phyloP scores from a whole-genome alignment of 2,888 invertebrate genomes.

The Pecten maximus region DNA sequence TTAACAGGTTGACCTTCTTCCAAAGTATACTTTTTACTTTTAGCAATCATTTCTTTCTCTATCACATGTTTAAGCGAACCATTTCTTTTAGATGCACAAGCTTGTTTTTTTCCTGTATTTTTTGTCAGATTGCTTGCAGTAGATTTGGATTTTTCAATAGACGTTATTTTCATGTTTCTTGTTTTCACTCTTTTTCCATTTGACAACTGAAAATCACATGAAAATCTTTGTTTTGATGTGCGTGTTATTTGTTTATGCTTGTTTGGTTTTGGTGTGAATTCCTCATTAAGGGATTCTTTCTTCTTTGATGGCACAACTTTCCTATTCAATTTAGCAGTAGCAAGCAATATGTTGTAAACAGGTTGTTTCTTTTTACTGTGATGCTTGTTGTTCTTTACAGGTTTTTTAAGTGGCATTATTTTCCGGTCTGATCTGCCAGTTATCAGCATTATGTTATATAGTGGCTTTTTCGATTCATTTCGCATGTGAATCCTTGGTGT shows the following conservation, averaged over 20 bases:
- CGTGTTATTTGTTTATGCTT: too few species aligned
- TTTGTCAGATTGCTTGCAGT: not conserved
- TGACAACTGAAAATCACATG: not conserved
- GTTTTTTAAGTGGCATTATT: not conserved
- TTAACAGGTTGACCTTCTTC: too few species aligned
- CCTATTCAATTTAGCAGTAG: conserved; percentile 1
- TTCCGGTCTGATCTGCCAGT: not conserved
- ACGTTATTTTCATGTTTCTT: not conserved
- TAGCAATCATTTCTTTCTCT: too few species aligned
- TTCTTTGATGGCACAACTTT: not conserved
- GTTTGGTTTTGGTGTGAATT: not conserved
- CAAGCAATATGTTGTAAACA: not conserved
- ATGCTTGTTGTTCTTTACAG: not conserved
- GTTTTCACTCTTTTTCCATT: not conserved
- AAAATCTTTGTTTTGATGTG: conserved; percentile 3
- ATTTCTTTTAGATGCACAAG: too few species aligned
- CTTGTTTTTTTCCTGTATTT: not conserved
- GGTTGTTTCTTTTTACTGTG: not conserved
- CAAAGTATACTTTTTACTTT: too few species aligned
- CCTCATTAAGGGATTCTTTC: too few species aligned
- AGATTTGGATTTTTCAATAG: not conserved
- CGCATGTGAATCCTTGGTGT: too few species aligned
- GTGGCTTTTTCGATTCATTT: not conserved
- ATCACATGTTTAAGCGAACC: too few species aligned
- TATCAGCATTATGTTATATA: not conserved